These are phyloP conservation scores for Chrysina gloriosa DNA, from an alignment of 2,888 invertebrate genomes.

Conservation along the genomic window DNA sequence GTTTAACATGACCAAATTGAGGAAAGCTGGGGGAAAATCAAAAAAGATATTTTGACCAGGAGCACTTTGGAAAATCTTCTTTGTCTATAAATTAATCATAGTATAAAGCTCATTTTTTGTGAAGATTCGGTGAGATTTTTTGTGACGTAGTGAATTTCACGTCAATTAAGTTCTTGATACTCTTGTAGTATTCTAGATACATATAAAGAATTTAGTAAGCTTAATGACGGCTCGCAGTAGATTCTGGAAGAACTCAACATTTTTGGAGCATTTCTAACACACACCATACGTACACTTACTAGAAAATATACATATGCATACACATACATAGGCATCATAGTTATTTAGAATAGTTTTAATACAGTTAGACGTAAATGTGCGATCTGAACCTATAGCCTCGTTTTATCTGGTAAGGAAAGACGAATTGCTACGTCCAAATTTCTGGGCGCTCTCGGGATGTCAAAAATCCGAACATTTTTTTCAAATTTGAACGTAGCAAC, in stretches of 20 bases:
- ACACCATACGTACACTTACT: neutral
- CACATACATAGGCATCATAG: no score
- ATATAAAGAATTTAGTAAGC: neutral
- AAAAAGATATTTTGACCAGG: no score
- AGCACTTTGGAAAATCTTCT: no score
- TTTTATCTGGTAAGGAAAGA: neutral
- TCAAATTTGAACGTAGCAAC: constrained; percentile 2
- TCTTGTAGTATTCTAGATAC: neutral
- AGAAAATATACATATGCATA: constrained; percentile 1
- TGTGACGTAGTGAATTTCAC: no score
- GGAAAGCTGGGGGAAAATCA: no score
- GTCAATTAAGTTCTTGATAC: no score
- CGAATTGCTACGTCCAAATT: neutral
- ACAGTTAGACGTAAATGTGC: neutral
- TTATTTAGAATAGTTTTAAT: neutral
- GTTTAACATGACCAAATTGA: no score
- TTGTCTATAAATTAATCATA: no score
- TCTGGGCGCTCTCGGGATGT: no score
- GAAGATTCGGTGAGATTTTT: no score
- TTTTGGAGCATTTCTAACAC: neutral
- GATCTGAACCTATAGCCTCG: neutral
- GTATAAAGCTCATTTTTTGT: neutral
- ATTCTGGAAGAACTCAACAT: neutral
- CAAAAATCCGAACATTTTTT: no score
- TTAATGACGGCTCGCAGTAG: neutral